These are phyloP conservation scores for Maconellicoccus hirsutus DNA, from an alignment of 1,140 invertebrate species.

Conservation along the genomic window DNA sequence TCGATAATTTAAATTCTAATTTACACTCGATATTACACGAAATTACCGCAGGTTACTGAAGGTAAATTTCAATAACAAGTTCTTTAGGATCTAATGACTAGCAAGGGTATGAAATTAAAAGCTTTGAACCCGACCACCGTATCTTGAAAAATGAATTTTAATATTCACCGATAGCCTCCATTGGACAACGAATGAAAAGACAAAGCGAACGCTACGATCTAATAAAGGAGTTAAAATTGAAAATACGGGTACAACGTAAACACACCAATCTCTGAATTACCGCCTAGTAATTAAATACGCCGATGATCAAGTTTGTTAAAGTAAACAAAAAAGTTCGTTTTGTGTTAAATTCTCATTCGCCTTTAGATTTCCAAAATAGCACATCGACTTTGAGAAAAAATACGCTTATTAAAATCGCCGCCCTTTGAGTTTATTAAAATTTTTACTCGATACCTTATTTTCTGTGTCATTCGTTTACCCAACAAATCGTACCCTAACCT, in stretches of 20 bases:
- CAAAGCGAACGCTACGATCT: background rate
- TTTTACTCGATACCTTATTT: no score
- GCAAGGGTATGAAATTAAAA: background rate
- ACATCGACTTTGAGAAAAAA: no score
- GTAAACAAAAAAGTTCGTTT: background rate
- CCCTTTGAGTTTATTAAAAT: no score
- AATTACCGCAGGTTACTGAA: background rate
- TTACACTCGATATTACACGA: background rate
- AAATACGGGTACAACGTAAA: background rate
- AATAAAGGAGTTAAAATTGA: background rate
- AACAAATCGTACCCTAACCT: no score
- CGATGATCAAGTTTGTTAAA: background rate
- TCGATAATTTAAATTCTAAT: background rate
- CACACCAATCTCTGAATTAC: background rate
- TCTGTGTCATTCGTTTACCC: no score
- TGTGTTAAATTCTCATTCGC: no score
- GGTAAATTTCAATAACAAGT: background rate
- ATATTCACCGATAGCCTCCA: background rate
- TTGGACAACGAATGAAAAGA: background rate
- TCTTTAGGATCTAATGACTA: background rate
- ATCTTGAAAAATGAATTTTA: background rate
- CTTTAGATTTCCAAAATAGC: no score
- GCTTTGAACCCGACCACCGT: background rate
- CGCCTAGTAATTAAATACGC: background rate
- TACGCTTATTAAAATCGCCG: no score